Percentiles rank a stretch among this genome's conserved stretches.
phyloP scores from a whole-genome alignment of 1,140 invertebrate species.

The Heliothis subflexa region DNA sequence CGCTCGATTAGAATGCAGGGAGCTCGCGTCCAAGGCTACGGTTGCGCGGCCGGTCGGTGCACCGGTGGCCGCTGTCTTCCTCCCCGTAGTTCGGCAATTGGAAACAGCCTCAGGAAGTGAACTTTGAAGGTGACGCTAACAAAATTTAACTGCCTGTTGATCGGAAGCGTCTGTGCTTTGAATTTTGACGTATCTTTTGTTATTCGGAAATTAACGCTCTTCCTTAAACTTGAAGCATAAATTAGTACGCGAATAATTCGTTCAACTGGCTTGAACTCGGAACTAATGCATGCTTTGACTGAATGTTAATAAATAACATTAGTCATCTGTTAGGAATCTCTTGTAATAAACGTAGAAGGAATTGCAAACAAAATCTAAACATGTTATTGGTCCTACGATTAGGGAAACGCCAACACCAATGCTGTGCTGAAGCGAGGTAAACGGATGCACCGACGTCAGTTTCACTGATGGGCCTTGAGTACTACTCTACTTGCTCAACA shows the following conservation, averaged over 20 bases:
- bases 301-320: conserved; percentile 10
- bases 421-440: conserved; percentile 66
- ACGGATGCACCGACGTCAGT: conserved; percentile 73
- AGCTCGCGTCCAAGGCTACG: conserved; percentile 84
- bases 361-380: neutral
- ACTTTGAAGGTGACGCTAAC: conserved; percentile 76
- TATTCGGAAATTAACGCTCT: conserved; percentile 69
- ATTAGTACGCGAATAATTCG: conserved; percentile 55
- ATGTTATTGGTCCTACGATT: neutral
- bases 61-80: conserved; percentile 73
- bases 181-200: conserved; percentile 74
- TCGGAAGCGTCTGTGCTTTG: conserved; percentile 80
- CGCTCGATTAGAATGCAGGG: conserved; percentile 83
- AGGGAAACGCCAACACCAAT: conserved; percentile 58
- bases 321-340: conserved; percentile 7
- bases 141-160: conserved; percentile 66
- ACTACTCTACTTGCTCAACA: conserved; percentile 69
- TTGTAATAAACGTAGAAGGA: neutral
- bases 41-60: conserved; percentile 78
- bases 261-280: conserved; percentile 15
- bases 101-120: conserved; percentile 78
- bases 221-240: conserved; percentile 70
- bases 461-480: conserved; percentile 76
- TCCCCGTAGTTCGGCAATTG: conserved; percentile 70
- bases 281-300: conserved; percentile 18